Percentiles rank a stretch among this genome's conserved stretches.
Conservation (phyloP, 2,113 vertebrate species). For the Prochilodus magdalenae region DNA sequence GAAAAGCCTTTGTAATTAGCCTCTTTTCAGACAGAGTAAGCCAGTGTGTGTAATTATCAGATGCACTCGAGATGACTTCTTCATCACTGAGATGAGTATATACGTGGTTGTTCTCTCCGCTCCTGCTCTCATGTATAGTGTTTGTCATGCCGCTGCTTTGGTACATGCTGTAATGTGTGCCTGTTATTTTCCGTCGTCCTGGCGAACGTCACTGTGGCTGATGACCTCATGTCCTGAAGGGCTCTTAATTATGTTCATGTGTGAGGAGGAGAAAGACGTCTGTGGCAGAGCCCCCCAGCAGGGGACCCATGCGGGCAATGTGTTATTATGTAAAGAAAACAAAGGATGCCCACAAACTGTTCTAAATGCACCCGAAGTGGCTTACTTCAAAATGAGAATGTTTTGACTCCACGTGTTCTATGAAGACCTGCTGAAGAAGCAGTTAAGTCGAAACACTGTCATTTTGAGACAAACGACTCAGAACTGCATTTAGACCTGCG, state of each 20-base stretch:
- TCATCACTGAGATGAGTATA: neutral
- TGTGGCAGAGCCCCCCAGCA: neutral
- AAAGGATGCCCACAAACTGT: neutral
- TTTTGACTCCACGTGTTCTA: neutral
- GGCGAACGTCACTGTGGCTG: conserved; percentile 24
- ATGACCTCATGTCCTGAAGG: conserved; percentile 40
- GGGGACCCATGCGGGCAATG: neutral
- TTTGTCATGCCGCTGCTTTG: neutral
- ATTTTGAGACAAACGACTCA: neutral
- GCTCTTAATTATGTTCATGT: conserved; percentile 8
- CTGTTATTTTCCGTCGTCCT: conserved; percentile 14
- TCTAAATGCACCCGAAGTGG: neutral
- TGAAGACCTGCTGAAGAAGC: neutral
- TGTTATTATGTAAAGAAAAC: neutral
- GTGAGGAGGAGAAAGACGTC: neutral
- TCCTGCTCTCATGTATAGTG: conserved; percentile 18
- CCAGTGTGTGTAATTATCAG: conserved; percentile 10
- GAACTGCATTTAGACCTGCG: neutral
- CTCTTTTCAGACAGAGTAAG: conserved; percentile 46
- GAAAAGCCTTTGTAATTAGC: conserved; percentile 38
- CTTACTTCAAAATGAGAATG: neutral
- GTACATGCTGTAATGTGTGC: neutral
- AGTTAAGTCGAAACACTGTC: neutral
- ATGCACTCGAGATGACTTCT: neutral
- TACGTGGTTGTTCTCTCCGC: neutral